Evolutionary conservation across 2,888 invertebrate species (phyloP), one percentile per base, ranked within the genome.

Genomic region (Allophyes oxyacanthae): DNA sequence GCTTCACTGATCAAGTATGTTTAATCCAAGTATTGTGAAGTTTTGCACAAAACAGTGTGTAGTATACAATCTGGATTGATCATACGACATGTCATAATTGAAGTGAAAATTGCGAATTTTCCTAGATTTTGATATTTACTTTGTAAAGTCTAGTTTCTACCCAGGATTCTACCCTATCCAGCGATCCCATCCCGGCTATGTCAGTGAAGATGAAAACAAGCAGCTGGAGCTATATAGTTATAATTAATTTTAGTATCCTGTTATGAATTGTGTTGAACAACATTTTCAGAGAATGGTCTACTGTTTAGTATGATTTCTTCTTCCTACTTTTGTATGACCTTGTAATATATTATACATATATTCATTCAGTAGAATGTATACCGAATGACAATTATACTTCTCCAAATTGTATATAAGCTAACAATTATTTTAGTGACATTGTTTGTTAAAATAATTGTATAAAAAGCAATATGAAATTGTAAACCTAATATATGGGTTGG

Each of bases 101-200:
- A 15, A 62, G 32, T 10, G 53, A 54, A 40, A 3, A 53, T 79
- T 84, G 85, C 83, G 86, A 85, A 84, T 86, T 86, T 87, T 89
- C 84, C 84, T 82, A 81, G 79, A 70, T 58, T 64, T 63, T 71
- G 80, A 75, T 85, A 64, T 77, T 83, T 80, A 81, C 75, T 80
- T 81, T 83, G 59, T 85, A 79, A 83, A 68, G 80, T 85, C 72
- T 83, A 82, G 77, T 87, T 89, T 90, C 76, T 88, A 90, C 90
- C 91, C 90, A 91, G 92, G 92, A n/a, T n/a, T n/a, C 90, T 71
- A 88, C 90, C 92, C 91, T 89, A 86, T 86, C 92, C 92, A 91
- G 92, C 87, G 89, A 85, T 90, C 92, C 92, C 86, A 84, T 91
- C 93, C 92, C 87, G 90, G 90, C 88, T 81, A 91, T 92, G 90